Evolutionary conservation across 2,888 invertebrate genomes (phyloP), one percentile per base, ranked within the genome.

Genomic region (Tinea pellionella): DNA sequence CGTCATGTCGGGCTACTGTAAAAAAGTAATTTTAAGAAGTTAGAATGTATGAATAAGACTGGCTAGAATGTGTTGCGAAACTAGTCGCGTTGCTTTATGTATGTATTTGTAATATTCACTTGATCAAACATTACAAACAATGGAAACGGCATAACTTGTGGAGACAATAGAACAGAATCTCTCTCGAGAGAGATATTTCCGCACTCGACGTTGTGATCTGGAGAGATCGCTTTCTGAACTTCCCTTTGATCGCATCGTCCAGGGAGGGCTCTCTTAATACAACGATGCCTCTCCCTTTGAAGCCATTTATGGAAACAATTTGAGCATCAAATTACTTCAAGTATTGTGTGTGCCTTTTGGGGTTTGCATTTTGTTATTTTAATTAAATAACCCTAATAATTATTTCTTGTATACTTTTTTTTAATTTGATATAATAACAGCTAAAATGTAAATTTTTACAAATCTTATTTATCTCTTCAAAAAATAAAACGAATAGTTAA

Each of bases 181-280:
- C 47, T 47, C 15, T 53, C 18, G 1, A 1, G 53, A 24, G 24
- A n/a, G 53, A 53, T 53, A 53, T 53, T 53, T 53, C 24, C 53
- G 18, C n/a, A 9, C 9, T 47, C 47, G 47, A 47, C 15, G 47
- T 47, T 9, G 37, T 13, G 18, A 53, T 24, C 53, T 53, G 15
- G 18, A 47, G 18, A 47, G 47, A 53, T 53, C 53, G 53, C 53
- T 53, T 47, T 53, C 53, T 24, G 19, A 53, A 53, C 53, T 53
- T 53, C 53, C 3, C 53, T 18, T 53, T 53, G 19, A 53, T 53
- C 53, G 16, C n/a, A 13, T 47, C 47, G 37, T 37, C 37, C 37
- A 37, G 37, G 37, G 37, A n/a, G 37, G n/a, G 9, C 37, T 37
- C n/a, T 37, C 37, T 37, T 37, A 37, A 37, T n/a, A 24, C 24